A percentile compares a stretch with the other conserved stretches of the same genome.
phyloP scores from a whole-genome alignment of 2,113 vertebrate species.

The Delphinus delphis region DNA sequence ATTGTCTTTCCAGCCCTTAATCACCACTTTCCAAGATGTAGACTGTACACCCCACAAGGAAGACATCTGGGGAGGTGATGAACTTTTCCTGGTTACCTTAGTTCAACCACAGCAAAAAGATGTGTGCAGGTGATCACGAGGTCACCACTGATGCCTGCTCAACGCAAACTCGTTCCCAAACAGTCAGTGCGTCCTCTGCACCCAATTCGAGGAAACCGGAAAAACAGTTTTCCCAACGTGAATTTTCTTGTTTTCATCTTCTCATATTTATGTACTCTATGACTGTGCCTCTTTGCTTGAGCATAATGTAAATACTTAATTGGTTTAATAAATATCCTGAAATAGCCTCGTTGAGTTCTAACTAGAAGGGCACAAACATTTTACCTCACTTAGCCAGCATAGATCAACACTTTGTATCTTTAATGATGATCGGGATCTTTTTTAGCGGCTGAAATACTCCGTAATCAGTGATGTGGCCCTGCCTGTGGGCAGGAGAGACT shows the following conservation, averaged over 20 bases:
- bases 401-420: conserved; percentile 72
- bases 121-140: not conserved
- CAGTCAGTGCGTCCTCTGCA: not conserved
- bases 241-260: not conserved
- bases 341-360: conserved; percentile 70
- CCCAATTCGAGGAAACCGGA: not conserved
- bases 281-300: conserved; percentile 38
- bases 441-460: conserved; percentile 56
- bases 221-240: not conserved
- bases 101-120: not conserved
- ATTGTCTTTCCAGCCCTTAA: not conserved
- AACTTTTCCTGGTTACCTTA: not conserved
- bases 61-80: not conserved
- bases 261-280: not conserved
- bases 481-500: conserved; percentile 63
- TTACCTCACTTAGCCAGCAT: conserved; percentile 72
- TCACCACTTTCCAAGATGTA: not conserved
- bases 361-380: conserved; percentile 68
- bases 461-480: conserved; percentile 67
- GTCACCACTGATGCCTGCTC: not conserved
- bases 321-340: conserved; percentile 74
- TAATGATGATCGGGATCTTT: conserved; percentile 66
- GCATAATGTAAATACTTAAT: conserved; percentile 68
- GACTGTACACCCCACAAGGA: not conserved
- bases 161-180: not conserved